phyloP scores from a whole-genome alignment of 1,140 invertebrate species.

The Drosophila littoralis region DNA sequence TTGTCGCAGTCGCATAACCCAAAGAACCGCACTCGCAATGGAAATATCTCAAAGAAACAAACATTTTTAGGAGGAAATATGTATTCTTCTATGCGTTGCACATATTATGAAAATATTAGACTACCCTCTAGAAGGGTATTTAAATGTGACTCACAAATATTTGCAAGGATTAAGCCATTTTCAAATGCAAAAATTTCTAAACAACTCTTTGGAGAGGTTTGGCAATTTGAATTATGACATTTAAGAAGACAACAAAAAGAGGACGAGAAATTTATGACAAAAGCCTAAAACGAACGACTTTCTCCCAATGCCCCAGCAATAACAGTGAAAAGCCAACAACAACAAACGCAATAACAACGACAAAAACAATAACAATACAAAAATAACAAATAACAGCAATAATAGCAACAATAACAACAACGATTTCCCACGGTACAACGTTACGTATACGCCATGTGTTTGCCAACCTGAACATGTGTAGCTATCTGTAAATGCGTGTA shows the following conservation, averaged over 20 bases:
- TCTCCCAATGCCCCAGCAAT: slow-evolving; percentile 53
- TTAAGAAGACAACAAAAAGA: slow-evolving; percentile 31
- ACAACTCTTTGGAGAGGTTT: slow-evolving; percentile 17
- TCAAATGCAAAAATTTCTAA: slow-evolving; percentile 26
- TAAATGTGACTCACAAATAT: background rate
- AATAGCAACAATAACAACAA: slow-evolving; percentile 55
- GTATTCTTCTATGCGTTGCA: too few relatives aligned
- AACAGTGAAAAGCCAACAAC: slow-evolving; percentile 40
- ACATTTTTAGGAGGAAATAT: too few relatives aligned
- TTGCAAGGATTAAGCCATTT: slow-evolving; percentile 7
- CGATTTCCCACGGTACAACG: slow-evolving; percentile 65
- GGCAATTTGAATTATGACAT: slow-evolving; percentile 66
- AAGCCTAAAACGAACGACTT: slow-evolving; percentile 68
- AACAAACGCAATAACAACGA: too few relatives aligned
- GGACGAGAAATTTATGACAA: slow-evolving; percentile 42
- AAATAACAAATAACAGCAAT: slow-evolving; percentile 49
- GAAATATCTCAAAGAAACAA: too few relatives aligned
- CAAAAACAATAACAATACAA: slow-evolving; percentile 39
- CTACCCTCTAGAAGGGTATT: too few relatives aligned
- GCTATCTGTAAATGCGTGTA: slow-evolving; percentile 62
- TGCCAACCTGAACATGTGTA: slow-evolving; percentile 80
- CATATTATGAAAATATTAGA: too few relatives aligned
- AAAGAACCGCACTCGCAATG: background rate
- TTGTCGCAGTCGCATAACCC: background rate
- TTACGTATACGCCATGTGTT: slow-evolving; percentile 73